Percentiles rank a stretch among this genome's conserved stretches.
Conservation (phyloP, 2,797 vertebrate genomes). For the Saxicola maurus region DNA sequence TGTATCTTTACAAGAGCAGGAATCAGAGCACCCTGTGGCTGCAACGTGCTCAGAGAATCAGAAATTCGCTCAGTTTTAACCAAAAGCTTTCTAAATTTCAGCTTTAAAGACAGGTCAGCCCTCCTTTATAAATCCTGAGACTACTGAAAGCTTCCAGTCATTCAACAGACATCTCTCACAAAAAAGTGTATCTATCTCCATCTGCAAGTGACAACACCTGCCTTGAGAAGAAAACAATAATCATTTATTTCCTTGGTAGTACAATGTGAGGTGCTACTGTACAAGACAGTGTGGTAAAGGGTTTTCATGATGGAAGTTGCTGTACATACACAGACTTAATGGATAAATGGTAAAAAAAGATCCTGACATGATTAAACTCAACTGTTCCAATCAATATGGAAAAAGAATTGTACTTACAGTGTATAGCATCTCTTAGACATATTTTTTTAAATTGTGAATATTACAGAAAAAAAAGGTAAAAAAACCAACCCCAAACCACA, state of each 20-base stretch:
- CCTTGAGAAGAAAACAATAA: background rate
- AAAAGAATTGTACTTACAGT: background rate
- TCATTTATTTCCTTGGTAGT: background rate
- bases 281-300: background rate
- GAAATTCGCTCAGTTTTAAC: background rate
- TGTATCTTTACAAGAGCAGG: background rate
- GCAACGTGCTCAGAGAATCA: accelerated
- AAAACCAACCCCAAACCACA: background rate
- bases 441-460: background rate
- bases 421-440: background rate
- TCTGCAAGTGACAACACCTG: background rate
- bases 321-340: background rate
- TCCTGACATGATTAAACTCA: background rate
- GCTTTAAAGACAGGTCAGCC: background rate
- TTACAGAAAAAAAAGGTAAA: background rate
- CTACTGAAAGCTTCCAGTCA: background rate
- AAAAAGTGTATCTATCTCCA: background rate
- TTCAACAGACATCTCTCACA: background rate
- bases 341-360: background rate
- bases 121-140: background rate
- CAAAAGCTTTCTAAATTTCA: background rate
- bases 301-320: background rate
- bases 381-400: background rate
- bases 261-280: background rate
- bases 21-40: background rate